Conservation (phyloP, 2,888 invertebrate species). For the Hypena proboscidalis region DNA sequence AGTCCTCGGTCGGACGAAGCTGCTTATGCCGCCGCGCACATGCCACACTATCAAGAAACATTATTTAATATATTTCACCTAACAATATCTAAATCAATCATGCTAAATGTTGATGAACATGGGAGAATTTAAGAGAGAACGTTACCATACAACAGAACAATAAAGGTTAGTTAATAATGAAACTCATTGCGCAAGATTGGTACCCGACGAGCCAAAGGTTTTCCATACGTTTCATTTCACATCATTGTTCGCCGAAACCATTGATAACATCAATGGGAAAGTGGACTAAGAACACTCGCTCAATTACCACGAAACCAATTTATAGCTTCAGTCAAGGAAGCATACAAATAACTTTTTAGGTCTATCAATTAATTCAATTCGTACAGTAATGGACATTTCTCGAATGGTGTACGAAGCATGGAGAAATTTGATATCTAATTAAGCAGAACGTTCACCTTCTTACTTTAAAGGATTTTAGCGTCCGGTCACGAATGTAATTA, state of each 20-base stretch:
- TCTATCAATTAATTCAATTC: constrained; percentile 27
- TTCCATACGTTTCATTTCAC: constrained; percentile 26
- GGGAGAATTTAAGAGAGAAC: no score
- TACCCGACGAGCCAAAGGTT: constrained; percentile 2
- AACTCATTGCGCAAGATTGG: not conserved
- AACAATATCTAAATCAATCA: not conserved
- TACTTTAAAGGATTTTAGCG: constrained; percentile 47
- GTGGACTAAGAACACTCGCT: constrained; percentile 24
- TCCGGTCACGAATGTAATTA: constrained; percentile 59
- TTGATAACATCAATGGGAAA: constrained; percentile 36
- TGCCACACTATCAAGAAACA: constrained; percentile 34
- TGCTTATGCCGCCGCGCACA: constrained; percentile 60
- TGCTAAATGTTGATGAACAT: no score
- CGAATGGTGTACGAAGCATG: constrained; percentile 26
- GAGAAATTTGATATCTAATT: constrained; percentile 54
- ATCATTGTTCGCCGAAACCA: constrained; percentile 28
- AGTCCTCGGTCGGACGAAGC: constrained; percentile 60
- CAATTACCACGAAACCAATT: constrained; percentile 23
- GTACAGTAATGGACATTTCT: constrained; percentile 21
- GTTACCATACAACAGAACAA: no score
- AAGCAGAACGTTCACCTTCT: constrained; percentile 48
- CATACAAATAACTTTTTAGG: constrained; percentile 22
- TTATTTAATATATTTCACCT: constrained; percentile 16
- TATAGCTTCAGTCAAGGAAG: constrained; percentile 8
- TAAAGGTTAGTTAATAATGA: no score